Conservation (phyloP, 2,113 vertebrate genomes). For the Dasyurus viverrinus region DNA sequence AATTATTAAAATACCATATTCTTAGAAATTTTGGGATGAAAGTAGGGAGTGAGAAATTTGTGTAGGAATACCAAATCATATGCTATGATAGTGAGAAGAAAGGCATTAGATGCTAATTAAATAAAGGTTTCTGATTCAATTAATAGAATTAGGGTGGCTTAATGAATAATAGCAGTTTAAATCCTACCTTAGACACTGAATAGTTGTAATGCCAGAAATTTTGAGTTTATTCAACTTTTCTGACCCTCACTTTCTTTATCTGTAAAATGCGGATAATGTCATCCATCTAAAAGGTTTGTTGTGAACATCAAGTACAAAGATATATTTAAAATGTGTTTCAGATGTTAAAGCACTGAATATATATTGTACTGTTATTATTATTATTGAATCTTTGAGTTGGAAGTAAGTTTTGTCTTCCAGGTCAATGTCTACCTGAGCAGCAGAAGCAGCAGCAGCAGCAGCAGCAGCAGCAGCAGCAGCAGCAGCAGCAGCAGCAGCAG, state of each 20-base stretch:
- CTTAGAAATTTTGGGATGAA: not conserved
- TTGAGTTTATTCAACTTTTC: not conserved
- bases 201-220: not conserved
- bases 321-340: not conserved
- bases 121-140: not conserved
- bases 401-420: not conserved
- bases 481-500: too few species aligned
- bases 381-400: not conserved
- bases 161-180: not conserved
- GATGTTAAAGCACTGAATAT: not conserved
- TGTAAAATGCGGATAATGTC: not conserved
- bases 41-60: not conserved
- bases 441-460: not conserved
- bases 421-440: not conserved
- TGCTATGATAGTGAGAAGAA: not conserved
- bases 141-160: not conserved
- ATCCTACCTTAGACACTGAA: not conserved
- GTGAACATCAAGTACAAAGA: not conserved
- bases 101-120: not conserved
- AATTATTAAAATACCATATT: not conserved
- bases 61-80: not conserved
- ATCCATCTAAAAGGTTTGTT: not conserved
- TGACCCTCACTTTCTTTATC: not conserved
- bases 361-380: not conserved
- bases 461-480: too few species aligned